phyloP scores from a whole-genome alignment of 2,797 vertebrate species.

The Pipistrellus kuhlii region DNA sequence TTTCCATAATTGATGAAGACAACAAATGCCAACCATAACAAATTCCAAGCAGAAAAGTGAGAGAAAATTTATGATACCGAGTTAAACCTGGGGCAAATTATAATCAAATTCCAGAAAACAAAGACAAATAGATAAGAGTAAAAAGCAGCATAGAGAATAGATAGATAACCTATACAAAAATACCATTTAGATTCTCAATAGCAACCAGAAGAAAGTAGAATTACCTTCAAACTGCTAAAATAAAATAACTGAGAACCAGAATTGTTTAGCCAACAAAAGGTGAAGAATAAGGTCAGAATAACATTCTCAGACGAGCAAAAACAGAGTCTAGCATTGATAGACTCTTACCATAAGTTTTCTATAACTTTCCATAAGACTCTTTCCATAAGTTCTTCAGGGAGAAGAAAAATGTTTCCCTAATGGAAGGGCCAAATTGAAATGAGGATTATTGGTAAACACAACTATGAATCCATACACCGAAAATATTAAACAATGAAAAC shows the following conservation, averaged over 20 bases:
- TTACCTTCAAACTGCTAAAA: neutral
- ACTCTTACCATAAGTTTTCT: neutral
- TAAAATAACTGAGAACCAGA: neutral
- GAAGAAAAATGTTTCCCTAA: neutral
- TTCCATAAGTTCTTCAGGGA: neutral
- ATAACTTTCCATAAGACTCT: neutral
- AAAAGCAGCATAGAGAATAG: neutral
- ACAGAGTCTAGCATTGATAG: neutral
- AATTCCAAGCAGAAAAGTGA: neutral
- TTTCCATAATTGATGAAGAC: neutral
- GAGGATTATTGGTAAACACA: neutral
- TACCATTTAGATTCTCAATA: neutral
- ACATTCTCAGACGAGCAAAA: constrained; percentile 47
- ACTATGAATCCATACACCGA: neutral
- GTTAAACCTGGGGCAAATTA: neutral
- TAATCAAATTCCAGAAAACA: constrained; percentile 28
- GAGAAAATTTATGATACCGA: neutral
- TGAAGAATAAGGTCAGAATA: constrained; percentile 51
- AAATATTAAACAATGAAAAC: neutral
- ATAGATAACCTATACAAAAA: neutral
- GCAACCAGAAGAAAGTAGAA: constrained; percentile 30
- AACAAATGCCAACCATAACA: neutral
- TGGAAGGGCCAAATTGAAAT: neutral
- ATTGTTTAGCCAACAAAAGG: constrained; percentile 43
- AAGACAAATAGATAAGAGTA: neutral